Evolutionary conservation across 1,140 invertebrate species (phyloP).

Genomic region (Zaprionus lachaisei): DNA sequence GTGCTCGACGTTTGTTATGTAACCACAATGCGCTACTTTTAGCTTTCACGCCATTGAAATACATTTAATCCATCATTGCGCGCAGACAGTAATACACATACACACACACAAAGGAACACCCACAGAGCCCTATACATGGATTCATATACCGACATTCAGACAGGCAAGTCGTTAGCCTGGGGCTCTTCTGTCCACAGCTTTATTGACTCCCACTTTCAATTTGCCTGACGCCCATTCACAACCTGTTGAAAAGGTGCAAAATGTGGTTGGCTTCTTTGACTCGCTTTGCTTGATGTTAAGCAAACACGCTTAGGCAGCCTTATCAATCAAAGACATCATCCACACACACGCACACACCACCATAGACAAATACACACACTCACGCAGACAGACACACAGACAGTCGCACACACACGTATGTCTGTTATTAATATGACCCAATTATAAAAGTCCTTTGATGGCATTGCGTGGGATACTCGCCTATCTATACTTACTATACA

Average conservation of each 20-base stretch:
- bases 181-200: slow-evolving; percentile 65
- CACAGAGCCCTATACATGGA: not conserved
- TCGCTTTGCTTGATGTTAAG: slow-evolving; percentile 37
- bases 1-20: slow-evolving; percentile 69
- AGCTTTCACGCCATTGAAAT: slow-evolving; percentile 81
- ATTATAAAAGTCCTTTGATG: slow-evolving; percentile 55
- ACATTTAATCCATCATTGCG: slow-evolving; percentile 81
- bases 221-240: slow-evolving; percentile 53
- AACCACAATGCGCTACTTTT: slow-evolving; percentile 78
- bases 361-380: slow-evolving; percentile 18
- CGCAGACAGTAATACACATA: slow-evolving; percentile 39
- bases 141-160: not conserved
- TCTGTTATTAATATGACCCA: slow-evolving; percentile 77
- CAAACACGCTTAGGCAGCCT: slow-evolving; percentile 80
- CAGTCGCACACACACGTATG: slow-evolving; percentile 56
- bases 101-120: slow-evolving; percentile 2
- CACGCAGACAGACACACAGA: slow-evolving; percentile 30
- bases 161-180: slow-evolving; percentile 42
- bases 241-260: slow-evolving; percentile 82
- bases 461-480: not conserved
- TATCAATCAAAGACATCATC: slow-evolving; percentile 78
- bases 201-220: slow-evolving; percentile 79
- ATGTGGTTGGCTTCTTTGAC: slow-evolving; percentile 63
- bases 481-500: not conserved
- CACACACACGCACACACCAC: not conserved